A percentile compares a stretch with the other conserved stretches of the same genome.
phyloP scores from a whole-genome alignment of 1,140 invertebrate genomes.

The Goniozus legneri region DNA sequence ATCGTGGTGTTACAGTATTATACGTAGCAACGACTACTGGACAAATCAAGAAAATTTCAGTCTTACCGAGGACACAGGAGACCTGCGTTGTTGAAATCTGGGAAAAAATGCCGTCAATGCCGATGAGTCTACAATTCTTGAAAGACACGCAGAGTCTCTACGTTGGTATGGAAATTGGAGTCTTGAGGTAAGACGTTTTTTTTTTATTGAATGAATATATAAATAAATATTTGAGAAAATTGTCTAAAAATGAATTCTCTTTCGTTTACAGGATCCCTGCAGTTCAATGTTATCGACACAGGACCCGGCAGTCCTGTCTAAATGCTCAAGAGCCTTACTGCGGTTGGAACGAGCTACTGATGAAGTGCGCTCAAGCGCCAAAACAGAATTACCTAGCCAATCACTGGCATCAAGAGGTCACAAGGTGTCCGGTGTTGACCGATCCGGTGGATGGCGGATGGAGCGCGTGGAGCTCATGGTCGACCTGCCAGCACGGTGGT shows the following conservation, averaged over 20 bases:
- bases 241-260: too few relatives aligned
- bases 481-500: conserved; percentile 49
- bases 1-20: conserved; percentile 65
- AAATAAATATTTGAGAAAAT: too few relatives aligned
- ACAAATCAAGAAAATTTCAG: conserved; percentile 75
- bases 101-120: conserved; percentile 64
- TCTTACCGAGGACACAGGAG: conserved; percentile 64
- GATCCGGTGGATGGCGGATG: conserved; percentile 65
- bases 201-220: too few relatives aligned
- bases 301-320: conserved; percentile 67
- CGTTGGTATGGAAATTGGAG: conserved; percentile 68
- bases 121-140: conserved; percentile 73
- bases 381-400: conserved; percentile 59
- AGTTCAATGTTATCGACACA: conserved; percentile 73
- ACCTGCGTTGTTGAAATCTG: conserved; percentile 85
- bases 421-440: conserved; percentile 62
- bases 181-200: conserved; percentile 55
- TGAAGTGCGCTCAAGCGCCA: conserved; percentile 68
- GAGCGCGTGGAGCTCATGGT: conserved; percentile 56
- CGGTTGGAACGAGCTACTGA: conserved; percentile 79
- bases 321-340: conserved; percentile 90
- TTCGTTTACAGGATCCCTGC: conserved; percentile 61
- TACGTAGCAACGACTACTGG: conserved; percentile 77
- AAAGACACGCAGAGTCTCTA: conserved; percentile 79
- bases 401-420: conserved; percentile 71